phyloP scores from a whole-genome alignment of 2,797 vertebrate species.

The Tachyglossus aculeatus region DNA sequence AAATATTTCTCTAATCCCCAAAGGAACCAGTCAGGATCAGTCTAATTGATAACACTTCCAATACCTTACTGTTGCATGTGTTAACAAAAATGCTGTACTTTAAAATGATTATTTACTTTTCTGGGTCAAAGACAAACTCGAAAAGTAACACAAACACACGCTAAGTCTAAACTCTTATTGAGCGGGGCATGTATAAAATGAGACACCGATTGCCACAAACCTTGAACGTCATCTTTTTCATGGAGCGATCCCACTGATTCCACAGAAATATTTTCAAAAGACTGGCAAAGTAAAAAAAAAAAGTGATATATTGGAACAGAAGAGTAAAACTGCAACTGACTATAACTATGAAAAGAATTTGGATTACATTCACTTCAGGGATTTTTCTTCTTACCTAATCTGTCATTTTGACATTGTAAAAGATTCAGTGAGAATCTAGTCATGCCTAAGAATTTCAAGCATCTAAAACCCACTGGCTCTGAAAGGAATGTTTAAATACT shows the following conservation, averaged over 20 bases:
- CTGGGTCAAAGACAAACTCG: conserved; percentile 9
- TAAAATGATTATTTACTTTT: background rate
- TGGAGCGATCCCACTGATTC: conserved; percentile 86
- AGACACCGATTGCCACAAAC: conserved; percentile 46
- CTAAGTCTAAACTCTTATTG: background rate
- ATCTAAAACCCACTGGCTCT: conserved; percentile 29
- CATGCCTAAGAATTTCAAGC: conserved; percentile 21
- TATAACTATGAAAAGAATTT: background rate
- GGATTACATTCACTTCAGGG: background rate
- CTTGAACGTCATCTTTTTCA: conserved; percentile 90
- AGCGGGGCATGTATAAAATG: background rate
- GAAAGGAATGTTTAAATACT: conserved; percentile 35
- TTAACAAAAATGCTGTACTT: too few species aligned
- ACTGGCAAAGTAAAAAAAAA: conserved; percentile 75
- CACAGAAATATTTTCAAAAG: conserved; percentile 91
- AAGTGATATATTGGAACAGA: conserved; percentile 47
- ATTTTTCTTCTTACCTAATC: background rate
- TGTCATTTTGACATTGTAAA: conserved; percentile 17
- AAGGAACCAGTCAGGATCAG: background rate
- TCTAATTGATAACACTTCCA: background rate
- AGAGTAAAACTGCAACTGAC: conserved; percentile 19
- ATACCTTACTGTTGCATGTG: too few species aligned
- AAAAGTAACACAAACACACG: conserved; percentile 12
- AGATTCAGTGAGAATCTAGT: conserved; percentile 1
- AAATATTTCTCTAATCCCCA: conserved; percentile 24